phyloP scores from a whole-genome alignment of 92 coral and sea anemone genomes.

The Porites evermanni region DNA sequence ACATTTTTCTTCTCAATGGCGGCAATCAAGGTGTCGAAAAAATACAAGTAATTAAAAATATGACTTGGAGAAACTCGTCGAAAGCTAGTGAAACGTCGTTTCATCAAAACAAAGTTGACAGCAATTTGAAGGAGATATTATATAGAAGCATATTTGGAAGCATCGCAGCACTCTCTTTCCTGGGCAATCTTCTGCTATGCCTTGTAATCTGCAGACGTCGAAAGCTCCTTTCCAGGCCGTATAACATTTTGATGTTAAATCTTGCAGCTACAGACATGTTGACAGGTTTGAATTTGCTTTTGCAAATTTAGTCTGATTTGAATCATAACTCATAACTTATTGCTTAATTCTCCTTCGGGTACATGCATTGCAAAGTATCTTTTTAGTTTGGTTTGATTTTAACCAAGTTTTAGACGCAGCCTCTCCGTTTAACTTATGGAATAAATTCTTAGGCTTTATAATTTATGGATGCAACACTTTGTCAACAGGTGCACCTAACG shows the following conservation, averaged over 20 bases:
- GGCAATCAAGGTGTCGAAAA: background rate
- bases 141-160: slow-evolving; percentile 13
- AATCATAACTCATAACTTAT: no score
- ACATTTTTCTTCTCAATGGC: no score
- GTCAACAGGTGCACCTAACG: no score
- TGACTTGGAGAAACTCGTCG: background rate
- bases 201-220: slow-evolving; percentile 11
- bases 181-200: slow-evolving; percentile 28
- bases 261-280: slow-evolving; percentile 42
- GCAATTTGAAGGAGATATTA: background rate
- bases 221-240: slow-evolving; percentile 26
- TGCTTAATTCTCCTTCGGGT: no score
- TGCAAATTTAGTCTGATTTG: background rate
- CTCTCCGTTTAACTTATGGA: no score
- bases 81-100: background rate
- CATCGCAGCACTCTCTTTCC: slow-evolving; percentile 34
- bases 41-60: background rate
- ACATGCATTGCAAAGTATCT: no score
- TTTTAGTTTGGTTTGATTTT: no score
- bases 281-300: slow-evolving; percentile 23
- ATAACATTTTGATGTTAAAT: slow-evolving; percentile 31
- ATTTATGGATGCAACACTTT: no score
- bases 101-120: background rate
- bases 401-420: no score
- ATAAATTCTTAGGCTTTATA: no score